Evolutionary conservation across 1,140 invertebrate species (phyloP), one percentile per base, ranked within the genome.

Genomic region (Cecropterus lyciades): DNA sequence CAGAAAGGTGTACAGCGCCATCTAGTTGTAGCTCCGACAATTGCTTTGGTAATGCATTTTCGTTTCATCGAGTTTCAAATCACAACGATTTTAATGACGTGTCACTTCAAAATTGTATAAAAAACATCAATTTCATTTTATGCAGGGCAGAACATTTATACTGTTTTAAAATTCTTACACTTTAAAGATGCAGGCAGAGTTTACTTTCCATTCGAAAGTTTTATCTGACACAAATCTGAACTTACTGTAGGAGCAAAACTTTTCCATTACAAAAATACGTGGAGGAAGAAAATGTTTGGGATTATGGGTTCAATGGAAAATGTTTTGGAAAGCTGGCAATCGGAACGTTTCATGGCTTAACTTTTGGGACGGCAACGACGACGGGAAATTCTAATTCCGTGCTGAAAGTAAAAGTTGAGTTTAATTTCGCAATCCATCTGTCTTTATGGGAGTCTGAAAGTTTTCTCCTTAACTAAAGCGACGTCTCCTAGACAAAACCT

Each of bases 291-390:
- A 30, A 24, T 14, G 8, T 30, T 43, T 27, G 17, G 24, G 40
- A 42, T 45, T 7, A 27, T 20, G 43, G 45, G 27, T 60, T 60
- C 45, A 14, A 30, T 37, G 57, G 43, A 48, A 48, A 60, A 48
- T 60, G 20, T 60, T 49, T 49, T 48, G 45, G 37, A 33, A 37
- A 11, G 57, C 11, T 37, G 15, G 45, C 45, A 49, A 60, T 60
- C 46, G 15, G 24, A 60, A 60, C 27, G 13, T 48, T 60, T 60
- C 45, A 60, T 49, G 45, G 27, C 43, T 37, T 20, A 60, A 60
- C 27, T 60, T 60, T 60, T 49, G 45, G 57, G 57, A 49, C 27
- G 11, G 5, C 15, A 24, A n/a, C n/a, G n/a, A 60, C 45, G 15
- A n/a, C 49, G 27, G 57, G n/a, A 16, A 37, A 60, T 60, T 60